phyloP scores from a whole-genome alignment of 2,888 invertebrate species.

The Leptopilina drosophilae region DNA sequence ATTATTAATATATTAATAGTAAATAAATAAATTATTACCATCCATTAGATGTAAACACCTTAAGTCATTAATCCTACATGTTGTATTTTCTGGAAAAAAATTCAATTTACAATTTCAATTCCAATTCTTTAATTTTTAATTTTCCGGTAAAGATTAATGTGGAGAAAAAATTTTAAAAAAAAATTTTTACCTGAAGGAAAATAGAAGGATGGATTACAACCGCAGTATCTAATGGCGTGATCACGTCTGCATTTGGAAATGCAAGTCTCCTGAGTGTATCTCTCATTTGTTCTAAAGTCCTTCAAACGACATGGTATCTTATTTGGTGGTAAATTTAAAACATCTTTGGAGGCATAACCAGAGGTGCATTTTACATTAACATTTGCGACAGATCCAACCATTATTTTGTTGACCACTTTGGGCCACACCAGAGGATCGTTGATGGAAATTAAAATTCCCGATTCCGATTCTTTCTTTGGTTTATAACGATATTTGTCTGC shows the following conservation, averaged over 20 bases:
- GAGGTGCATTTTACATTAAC: constrained; percentile 62
- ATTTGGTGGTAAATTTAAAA: constrained; percentile 52
- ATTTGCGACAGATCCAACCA: constrained; percentile 26
- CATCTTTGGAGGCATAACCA: constrained; percentile 54
- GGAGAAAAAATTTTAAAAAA: background rate
- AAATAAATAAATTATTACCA: too few relatives aligned
- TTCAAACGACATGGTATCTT: constrained; percentile 58
- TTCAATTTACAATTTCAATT: too few relatives aligned
- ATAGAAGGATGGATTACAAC: constrained; percentile 65
- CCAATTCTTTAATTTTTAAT: too few relatives aligned
- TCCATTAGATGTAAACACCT: constrained; percentile 4
- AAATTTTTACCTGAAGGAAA: constrained; percentile 31
- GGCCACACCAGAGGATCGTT: constrained; percentile 11
- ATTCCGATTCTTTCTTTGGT: background rate
- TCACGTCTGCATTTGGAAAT: constrained; percentile 60
- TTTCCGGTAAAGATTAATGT: too few relatives aligned
- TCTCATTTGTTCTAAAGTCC: constrained; percentile 41
- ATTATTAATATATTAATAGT: background rate
- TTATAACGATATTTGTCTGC: too few relatives aligned
- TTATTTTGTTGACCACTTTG: background rate
- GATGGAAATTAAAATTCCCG: background rate
- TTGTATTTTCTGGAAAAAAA: background rate
- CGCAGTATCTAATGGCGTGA: constrained; percentile 60
- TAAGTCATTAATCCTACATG: constrained; percentile 36
- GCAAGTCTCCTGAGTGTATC: constrained; percentile 64